Base-by-base conservation (phyloP, 2,888 invertebrate genomes). In the Theretra japonica region DNA sequence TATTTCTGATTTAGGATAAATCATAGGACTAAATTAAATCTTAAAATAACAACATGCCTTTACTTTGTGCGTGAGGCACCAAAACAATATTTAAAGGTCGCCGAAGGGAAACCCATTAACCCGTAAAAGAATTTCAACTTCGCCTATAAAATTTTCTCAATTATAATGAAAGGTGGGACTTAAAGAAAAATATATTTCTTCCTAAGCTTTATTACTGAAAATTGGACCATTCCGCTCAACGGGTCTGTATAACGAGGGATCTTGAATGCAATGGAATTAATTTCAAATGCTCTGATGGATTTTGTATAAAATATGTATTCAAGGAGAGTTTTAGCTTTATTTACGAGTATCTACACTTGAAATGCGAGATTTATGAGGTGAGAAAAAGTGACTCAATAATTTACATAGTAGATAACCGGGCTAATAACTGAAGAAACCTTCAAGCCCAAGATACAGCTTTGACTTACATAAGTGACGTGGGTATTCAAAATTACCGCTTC, bases 211-310 rank as follows among this genome's bases (percentile, higher is more conserved):
- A 71, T 65, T 56, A 71, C 33, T 25, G 62, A 71, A 71, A 81
- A 81, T 80, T 80, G 78, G 76, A 76, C 76, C 75, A 76, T 78
- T 80, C 76, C 75, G 72, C 75, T 65, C 56, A 71, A 65, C n/a
- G 33, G 59, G 74, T 73, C 72, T 70, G 76, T 74, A 79, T 84
- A 84, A 83, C 79, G 80, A 79, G 74, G 71, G 57, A 71, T 59
- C 48, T 72, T 23, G 23, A 73, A 75, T 75, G 76, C 74, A 78
- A 79, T 75, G 74, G 68, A 74, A 76, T 65, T 65, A 70, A 73
- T 72, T 75, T 70, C 72, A 73, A 72, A 70, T 74, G 72, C 70
- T 75, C 56, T 60, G 70, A 71, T 75, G 70, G 73, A 73, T 73
- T 74, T 75, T 72, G 73, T 74, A 48, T 48, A 17, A 60, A 70